Evolutionary conservation across 2,888 invertebrate genomes (phyloP).

Genomic region (Dynastes maya): DNA sequence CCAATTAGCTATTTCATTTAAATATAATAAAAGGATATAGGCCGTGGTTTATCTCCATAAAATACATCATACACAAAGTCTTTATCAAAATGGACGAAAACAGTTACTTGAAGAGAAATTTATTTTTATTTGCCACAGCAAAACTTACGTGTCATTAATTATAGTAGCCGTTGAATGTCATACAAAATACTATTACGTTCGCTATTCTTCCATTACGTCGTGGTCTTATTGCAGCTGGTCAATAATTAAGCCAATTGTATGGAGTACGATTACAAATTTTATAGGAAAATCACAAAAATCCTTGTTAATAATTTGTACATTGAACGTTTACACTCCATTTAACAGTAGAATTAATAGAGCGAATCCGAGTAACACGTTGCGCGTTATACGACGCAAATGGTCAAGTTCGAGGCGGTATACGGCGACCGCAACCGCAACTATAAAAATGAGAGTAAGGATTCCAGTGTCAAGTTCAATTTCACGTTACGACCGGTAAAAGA

Average conservation of each 20-base stretch:
- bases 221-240: not conserved
- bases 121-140: no score
- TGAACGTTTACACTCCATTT: slow-evolving; percentile 37
- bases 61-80: no score
- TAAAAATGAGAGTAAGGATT: slow-evolving; percentile 51
- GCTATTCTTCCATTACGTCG: not conserved
- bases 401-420: slow-evolving; percentile 32
- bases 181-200: no score
- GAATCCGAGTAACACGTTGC: slow-evolving; percentile 24
- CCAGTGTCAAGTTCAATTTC: slow-evolving; percentile 51
- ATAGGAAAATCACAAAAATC: slow-evolving; percentile 7
- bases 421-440: slow-evolving; percentile 34
- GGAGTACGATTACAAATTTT: not conserved
- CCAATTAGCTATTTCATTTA: no score
- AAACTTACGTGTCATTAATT: no score
- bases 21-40: no score
- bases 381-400: slow-evolving; percentile 14
- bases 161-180: no score
- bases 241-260: not conserved
- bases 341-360: slow-evolving; percentile 38
- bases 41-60: no score
- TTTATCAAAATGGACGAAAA: no score
- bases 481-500: slow-evolving; percentile 37
- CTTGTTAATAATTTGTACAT: slow-evolving; percentile 10
- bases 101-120: no score